A percentile compares a stretch with the other conserved stretches of the same genome.
Evolutionary conservation across 2,113 vertebrate species (phyloP).

Genomic region (Etheostoma spectabile): DNA sequence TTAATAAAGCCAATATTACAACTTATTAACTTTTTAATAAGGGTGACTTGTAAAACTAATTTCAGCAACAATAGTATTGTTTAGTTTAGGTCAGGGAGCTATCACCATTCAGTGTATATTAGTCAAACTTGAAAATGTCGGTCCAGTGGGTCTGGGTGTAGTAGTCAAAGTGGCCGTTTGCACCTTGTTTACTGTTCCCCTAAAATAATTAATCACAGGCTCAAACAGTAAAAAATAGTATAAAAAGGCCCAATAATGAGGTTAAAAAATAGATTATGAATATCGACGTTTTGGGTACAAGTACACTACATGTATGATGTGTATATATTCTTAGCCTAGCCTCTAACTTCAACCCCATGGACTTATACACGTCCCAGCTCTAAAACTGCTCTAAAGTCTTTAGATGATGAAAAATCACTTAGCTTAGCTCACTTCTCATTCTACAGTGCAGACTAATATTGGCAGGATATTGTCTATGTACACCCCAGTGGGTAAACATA

Average conservation of each 20-base stretch:
- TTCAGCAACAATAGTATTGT: neutral
- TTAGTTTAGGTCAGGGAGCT: neutral
- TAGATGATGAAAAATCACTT: slow-evolving; percentile 22
- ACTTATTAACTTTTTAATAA: neutral
- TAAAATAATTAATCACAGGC: too few relatives aligned
- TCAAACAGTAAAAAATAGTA: too few relatives aligned
- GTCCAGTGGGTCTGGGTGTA: too few relatives aligned
- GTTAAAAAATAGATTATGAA: too few relatives aligned
- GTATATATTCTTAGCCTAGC: neutral
- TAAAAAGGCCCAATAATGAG: neutral
- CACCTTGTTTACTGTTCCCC: too few relatives aligned
- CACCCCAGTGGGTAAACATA: neutral
- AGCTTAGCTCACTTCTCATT: neutral
- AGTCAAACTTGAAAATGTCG: neutral
- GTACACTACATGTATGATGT: neutral
- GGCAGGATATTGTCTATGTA: neutral
- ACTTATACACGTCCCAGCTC: neutral
- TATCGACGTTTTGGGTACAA: neutral
- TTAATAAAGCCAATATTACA: neutral
- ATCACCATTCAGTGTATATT: neutral
- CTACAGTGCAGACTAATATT: neutral
- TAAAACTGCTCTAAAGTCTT: slow-evolving; percentile 9
- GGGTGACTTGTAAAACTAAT: neutral
- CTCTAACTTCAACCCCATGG: neutral
- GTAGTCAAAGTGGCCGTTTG: too few relatives aligned